phyloP scores from a whole-genome alignment of 1,140 invertebrate genomes.

The Caenorhabditis latens region DNA sequence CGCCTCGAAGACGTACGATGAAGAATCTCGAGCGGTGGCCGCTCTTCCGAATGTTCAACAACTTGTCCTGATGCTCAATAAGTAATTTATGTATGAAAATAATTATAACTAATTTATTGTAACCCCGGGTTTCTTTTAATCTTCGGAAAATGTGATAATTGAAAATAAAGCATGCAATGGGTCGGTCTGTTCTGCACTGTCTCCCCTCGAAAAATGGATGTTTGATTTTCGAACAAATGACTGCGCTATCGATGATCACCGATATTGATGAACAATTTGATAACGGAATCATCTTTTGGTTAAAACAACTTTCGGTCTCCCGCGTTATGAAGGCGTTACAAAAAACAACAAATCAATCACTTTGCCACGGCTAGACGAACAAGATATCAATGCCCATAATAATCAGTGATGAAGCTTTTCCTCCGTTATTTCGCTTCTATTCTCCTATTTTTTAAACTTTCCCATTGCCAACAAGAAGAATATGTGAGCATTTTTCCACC shows the following conservation, averaged over 20 bases:
- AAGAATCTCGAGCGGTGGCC: constrained; percentile 72
- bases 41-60: constrained; percentile 75
- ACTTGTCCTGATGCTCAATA: constrained; percentile 73
- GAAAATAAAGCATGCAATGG: no score
- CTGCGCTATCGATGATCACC: background rate
- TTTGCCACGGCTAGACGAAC: no score
- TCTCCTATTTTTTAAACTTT: background rate
- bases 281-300: constrained; percentile 22
- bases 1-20: constrained; percentile 68
- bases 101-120: background rate
- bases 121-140: constrained; percentile 30
- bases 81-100: background rate
- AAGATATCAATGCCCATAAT: no score
- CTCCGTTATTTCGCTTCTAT: background rate
- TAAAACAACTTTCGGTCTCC: background rate
- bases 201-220: background rate
- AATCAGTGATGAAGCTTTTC: background rate
- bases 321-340: no score
- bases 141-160: no score
- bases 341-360: no score
- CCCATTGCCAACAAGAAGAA: background rate
- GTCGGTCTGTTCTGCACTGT: no score
- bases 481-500: constrained; percentile 8
- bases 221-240: constrained; percentile 36
- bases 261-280: background rate